A percentile compares a stretch with the other conserved stretches of the same genome.
Evolutionary conservation across 1,140 invertebrate species (phyloP).

Genomic region (Tetramorium simillimum): DNA sequence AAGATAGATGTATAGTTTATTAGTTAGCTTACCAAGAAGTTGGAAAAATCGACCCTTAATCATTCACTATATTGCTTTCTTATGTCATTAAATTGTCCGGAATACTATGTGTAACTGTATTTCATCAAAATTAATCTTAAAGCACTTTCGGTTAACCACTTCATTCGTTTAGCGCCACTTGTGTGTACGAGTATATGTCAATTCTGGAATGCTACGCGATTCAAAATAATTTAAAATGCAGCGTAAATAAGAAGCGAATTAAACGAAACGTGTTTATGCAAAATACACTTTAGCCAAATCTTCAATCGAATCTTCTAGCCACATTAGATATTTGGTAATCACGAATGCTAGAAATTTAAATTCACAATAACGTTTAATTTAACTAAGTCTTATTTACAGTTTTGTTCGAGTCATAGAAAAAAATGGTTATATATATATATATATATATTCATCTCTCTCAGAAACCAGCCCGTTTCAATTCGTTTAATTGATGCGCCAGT

Average conservation of each 20-base stretch:
- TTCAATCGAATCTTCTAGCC: constrained; percentile 46
- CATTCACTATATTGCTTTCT: constrained; percentile 18
- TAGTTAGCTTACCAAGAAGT: no score
- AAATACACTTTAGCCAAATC: constrained; percentile 60
- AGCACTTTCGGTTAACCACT: constrained; percentile 31
- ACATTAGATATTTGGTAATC: constrained; percentile 69
- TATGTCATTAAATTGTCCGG: not conserved
- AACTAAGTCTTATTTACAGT: constrained; percentile 81
- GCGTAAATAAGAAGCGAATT: constrained; percentile 57
- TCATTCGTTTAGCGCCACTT: constrained; percentile 43
- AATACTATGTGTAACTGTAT: constrained; percentile 7
- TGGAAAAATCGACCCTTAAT: no score
- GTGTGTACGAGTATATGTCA: not conserved
- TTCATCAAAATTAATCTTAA: constrained; percentile 19
- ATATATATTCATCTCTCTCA: constrained; percentile 76
- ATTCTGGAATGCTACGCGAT: constrained; percentile 42
- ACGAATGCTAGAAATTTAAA: constrained; percentile 68
- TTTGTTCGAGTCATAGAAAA: constrained; percentile 74
- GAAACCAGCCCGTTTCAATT: constrained; percentile 88
- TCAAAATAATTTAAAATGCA: constrained; percentile 52
- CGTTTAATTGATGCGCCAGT: constrained; percentile 90
- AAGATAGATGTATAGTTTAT: no score
- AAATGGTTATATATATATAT: constrained; percentile 60
- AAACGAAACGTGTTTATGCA: constrained; percentile 42
- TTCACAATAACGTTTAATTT: constrained; percentile 76